Base-by-base conservation (phyloP, 1,140 invertebrate species). In the Trichonephila clavata region DNA sequence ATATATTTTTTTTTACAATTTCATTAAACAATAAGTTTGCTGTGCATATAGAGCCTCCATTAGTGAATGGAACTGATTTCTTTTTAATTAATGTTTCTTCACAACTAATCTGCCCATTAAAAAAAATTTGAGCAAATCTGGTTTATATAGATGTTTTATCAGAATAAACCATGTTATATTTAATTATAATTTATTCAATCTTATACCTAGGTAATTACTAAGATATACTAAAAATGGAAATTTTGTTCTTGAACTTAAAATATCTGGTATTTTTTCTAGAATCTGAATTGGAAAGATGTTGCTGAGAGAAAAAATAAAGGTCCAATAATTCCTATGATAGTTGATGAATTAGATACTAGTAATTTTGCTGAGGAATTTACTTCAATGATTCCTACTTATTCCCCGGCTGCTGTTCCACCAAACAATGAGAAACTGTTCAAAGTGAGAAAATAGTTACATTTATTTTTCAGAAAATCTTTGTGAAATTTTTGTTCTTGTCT, bases 341-440 rank as follows among this genome's bases (percentile, higher is more conserved):
- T 96, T 27, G 97, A 97, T 89, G 95, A 94, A 94, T 96, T 98
- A 84, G 99, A 99, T 96, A 98, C 98, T 7, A 98, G 98, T 95
- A 99, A 99, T 96, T 99, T 99, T 96, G 98, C 98, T 50, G 98
- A 98, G 94, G 99, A 99, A 96, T 99, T 99, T 95, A 99, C 99
- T 0, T 97, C 97, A 94, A 98, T 99, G 97, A 96, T 97, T 83
- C 97, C 98, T 5, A 97, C 98, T 1, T 98, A 99, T 95, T 98
- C 98, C n/a, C 98, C 98, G 0, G 98, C 98, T 6, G 97, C 98
- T 77, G 97, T 98, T 32, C 98, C 98, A 27, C 96, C 97, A 2
- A 98, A 98, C 95, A 97, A 97, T 94, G 98, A 98, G 94, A 98
- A 98, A 95, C 97, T 99, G 63, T 99, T 99, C 95, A 97, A 98